Base-by-base conservation (phyloP, 2,797 vertebrate genomes). In the Falco peregrinus region DNA sequence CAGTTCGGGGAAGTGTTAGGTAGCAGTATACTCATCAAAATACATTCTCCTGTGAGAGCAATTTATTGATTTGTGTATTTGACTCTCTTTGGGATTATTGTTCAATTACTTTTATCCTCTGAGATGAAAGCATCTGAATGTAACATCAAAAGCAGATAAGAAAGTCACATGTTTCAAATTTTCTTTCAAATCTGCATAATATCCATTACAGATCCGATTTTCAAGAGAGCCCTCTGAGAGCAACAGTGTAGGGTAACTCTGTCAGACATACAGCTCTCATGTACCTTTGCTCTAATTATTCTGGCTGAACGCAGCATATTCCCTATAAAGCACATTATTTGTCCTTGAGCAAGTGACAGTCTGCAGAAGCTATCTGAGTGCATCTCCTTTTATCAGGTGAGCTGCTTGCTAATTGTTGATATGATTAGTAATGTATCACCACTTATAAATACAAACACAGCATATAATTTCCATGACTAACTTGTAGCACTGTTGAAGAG, bases 81-180 rank as follows among this genome's bases (percentile, higher is more conserved):
- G 82, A 96, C 90, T 95, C 88, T 93, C 94, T 86, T 91, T 54
- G 91, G 95, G 94, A 95, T 95, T 96, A 97, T 91, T 96, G 96
- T 92, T 92, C 93, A 97, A 96, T 96, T 96, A 95, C 96, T 97
- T 97, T 97, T 93, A 97, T 96, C 96, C 96, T 95, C 70, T 1
- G 51, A 93, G 93, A 96, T 95, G 94, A 97, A 97, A 97, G 97
- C 41, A 39, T 73, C 82, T 73, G 88, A 94, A 87, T 51, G 65
- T 33, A 95, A 95, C 96, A 97, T 97, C 96, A 97, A 96, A 97
- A 97, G 94, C 78, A 91, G 84, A 93, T 85, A 85, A 92, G 92
- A 90, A 94, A 94, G 92, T 84, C 8, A 17, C 82, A 69, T 88
- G 89, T 97, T 84, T 82, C 78, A 81, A 84, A 79, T 89, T 94